Percentiles rank a stretch among this genome's conserved stretches.
phyloP scores from a whole-genome alignment of 2,888 invertebrate genomes.

The Himalopsyche kuldschensis region DNA sequence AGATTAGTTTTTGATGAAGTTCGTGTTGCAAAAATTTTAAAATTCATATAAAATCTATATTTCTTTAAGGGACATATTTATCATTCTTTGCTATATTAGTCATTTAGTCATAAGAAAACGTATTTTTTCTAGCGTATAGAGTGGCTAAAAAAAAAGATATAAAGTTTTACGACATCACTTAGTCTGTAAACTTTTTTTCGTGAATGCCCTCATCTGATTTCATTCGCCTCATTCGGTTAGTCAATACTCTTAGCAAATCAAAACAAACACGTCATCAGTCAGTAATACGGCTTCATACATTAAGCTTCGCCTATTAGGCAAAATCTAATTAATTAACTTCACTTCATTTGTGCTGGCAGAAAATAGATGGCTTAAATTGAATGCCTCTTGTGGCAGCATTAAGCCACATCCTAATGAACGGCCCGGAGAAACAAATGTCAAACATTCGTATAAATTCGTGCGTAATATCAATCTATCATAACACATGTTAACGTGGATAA shows the following conservation, averaged over 20 bases:
- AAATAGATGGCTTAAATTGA: neutral
- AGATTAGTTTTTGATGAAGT: no score
- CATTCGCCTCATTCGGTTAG: neutral
- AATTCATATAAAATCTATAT: no score
- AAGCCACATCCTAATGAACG: neutral
- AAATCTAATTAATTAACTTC: neutral
- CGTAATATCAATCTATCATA: neutral
- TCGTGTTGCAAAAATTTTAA: no score
- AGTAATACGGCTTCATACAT: neutral
- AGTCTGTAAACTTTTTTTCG: no score
- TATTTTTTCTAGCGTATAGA: no score
- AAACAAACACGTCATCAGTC: neutral
- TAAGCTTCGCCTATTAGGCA: neutral
- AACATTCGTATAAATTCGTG: conserved; percentile 1
- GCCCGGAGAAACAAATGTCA: neutral
- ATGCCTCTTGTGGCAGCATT: neutral
- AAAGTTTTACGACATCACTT: no score
- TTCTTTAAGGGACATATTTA: no score
- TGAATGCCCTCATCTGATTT: neutral
- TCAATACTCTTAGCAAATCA: neutral
- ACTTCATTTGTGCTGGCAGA: neutral
- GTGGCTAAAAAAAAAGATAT: neutral
- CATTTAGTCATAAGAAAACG: no score
- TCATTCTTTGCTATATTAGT: no score
- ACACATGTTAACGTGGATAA: neutral